Evolutionary conservation across 2,113 vertebrate genomes (phyloP), one percentile per base, ranked within the genome.

Genomic region (Silurus meridionalis): DNA sequence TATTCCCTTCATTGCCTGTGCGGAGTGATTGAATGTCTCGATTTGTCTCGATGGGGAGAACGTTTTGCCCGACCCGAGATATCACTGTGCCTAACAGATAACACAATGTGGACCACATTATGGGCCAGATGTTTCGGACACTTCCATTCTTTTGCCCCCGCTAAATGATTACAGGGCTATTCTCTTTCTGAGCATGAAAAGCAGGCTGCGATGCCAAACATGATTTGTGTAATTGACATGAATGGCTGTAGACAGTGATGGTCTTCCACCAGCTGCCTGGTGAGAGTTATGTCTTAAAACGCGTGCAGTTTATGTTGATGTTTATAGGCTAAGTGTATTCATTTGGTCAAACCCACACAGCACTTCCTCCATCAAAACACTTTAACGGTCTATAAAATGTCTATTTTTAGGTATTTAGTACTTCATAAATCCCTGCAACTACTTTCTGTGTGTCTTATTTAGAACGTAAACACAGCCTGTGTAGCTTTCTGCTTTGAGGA

Each of bases 151-250:
- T 80, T 66, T 46, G 9, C 69, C 85, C 66, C 72, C 37, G 17
- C 87, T 85, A 64, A 89, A 75, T 80, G 88, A 89, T 87, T 82
- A 89, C 48, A 78, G 78, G 25, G 71, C 69, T 87, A 83, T 83
- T 87, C 67, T 83, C 80, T 77, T 69, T 11, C 77, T 14, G 48
- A 86, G 85, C 85, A 87, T 83, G 80, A 87, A 87, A 87, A 72
- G 21, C 85, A 83, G 80, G 25, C 69, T 52, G 25, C 75, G 85
- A 82, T 87, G 85, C 85, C 78, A 81, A 85, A 78, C 48, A 79
- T 78, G 84, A 88, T 81, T 82, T 46, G 58, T 58, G 83, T 83
- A 75, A 82, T 75, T 80, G 69, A 75, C 52, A 77, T 66, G 50
- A 61, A 71, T 75, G 58, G 80, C 80, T 52, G 46, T 66, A 67